Base-by-base conservation (phyloP, 2,888 invertebrate genomes). In the Acleris laterana region DNA sequence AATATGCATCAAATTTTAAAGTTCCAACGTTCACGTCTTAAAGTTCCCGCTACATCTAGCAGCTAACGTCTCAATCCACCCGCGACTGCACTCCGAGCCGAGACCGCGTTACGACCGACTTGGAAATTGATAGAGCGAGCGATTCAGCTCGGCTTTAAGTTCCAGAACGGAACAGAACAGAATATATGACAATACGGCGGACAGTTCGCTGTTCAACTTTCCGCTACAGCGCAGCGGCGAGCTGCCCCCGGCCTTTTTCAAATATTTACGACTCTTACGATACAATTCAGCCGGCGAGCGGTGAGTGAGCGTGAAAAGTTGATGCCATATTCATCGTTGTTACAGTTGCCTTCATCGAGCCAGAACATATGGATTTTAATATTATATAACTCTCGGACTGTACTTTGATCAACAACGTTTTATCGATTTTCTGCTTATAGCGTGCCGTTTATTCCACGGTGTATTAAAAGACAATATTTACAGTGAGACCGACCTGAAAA, bases 191-290 rank as follows among this genome's bases (percentile, higher is more conserved):
- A 64, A 62, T 50, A 58, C 56, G 50, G 69, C 44, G 63, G 63
- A 72, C 71, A 71, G 71, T 71, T 69, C 71, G 71, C 70, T 70
- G 70, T 70, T 71, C 66, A 71, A 70, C 71, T 70, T 69, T 65
- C 65, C 63, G 65, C 68, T 62, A 64, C 66, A 59, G 66, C 32
- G 56, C 66, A 59, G 66, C 32, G 56, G 68, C 70, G 63, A 59
- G 68, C 66, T 68, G 71, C 72, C 65, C 63, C 68, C 70, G 73
- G 74, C 71, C 70, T 73, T 74, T 78, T 77, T 85, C 74, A 83
- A 85, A 83, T 85, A 84, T 85, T 85, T 80, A 85, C 79, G 72
- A 72, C 70, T 72, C 71, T 70, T 65, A 68, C 75, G 73, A 81
- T 82, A 80, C 78, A 78, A 81, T 80, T 77, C 76, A 72, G 71